A percentile compares a stretch with the other conserved stretches of the same genome.
These are phyloP conservation scores for Ciconia stormi DNA, from an alignment of 2,113 vertebrate genomes.

Conservation along the genomic window DNA sequence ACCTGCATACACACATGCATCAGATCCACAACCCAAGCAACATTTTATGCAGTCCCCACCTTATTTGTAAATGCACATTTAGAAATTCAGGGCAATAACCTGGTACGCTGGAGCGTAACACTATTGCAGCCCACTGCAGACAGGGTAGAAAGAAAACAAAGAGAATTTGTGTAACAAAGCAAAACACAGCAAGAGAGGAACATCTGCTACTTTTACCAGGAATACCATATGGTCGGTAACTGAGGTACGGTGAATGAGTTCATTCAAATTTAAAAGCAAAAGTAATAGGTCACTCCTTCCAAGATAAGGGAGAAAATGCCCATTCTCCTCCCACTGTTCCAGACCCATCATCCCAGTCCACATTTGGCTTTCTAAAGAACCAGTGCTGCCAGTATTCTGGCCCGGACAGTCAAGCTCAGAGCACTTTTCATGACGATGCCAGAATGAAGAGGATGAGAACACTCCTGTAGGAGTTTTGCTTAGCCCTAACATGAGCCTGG, in stretches of 20 bases:
- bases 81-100: not conserved
- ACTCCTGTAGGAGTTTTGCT: not conserved
- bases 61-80: not conserved
- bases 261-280: slow-evolving; percentile 47
- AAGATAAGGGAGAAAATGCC: not conserved
- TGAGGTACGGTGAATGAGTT: slow-evolving; percentile 12
- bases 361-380: not conserved
- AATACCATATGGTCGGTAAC: slow-evolving; percentile 60
- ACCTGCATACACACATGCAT: not conserved
- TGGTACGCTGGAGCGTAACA: not conserved
- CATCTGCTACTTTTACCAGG: slow-evolving; percentile 61
- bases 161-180: slow-evolving; percentile 16
- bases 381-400: not conserved
- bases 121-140: not conserved
- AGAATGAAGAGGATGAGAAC: not conserved
- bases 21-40: not conserved
- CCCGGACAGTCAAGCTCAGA: not conserved
- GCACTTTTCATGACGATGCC: not conserved
- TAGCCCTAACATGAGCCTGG: not conserved
- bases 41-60: not conserved
- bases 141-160: slow-evolving; percentile 15
- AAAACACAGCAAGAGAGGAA: slow-evolving; percentile 27
- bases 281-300: not conserved
- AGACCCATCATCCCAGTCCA: not conserved
- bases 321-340: not conserved